Evolutionary conservation across 2,888 invertebrate genomes (phyloP).

Genomic region (Rapana venosa): DNA sequence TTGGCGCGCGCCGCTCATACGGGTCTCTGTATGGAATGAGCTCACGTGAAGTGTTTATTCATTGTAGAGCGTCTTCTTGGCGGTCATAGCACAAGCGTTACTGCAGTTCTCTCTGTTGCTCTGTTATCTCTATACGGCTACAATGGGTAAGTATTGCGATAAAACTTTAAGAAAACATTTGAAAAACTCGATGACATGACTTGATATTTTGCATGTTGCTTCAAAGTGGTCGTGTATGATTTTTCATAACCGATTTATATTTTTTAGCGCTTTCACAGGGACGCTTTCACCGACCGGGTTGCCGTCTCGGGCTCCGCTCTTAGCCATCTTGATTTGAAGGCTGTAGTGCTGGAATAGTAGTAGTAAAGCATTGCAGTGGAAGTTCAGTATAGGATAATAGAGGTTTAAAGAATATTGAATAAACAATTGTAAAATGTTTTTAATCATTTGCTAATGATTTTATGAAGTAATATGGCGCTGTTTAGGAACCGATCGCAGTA

Average conservation of each 20-base stretch:
- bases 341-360: constrained; percentile 9
- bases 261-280: constrained; percentile 42
- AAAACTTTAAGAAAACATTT: constrained; percentile 36
- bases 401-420: background rate
- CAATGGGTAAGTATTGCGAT: constrained; percentile 51
- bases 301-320: constrained; percentile 51
- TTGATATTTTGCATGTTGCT: constrained; percentile 37
- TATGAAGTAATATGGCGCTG: background rate
- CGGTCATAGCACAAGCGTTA: constrained; percentile 51
- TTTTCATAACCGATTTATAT: constrained; percentile 40
- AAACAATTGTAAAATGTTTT: constrained; percentile 8
- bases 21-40: constrained; percentile 51
- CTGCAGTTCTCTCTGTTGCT: constrained; percentile 41
- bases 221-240: constrained; percentile 21
- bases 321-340: constrained; percentile 54
- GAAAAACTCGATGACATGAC: constrained; percentile 28
- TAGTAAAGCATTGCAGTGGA: constrained; percentile 16
- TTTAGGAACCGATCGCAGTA: constrained; percentile 37
- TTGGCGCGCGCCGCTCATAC: constrained; percentile 55
- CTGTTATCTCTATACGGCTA: constrained; percentile 47
- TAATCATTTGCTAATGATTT: background rate
- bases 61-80: constrained; percentile 39
- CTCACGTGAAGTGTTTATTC: constrained; percentile 52
- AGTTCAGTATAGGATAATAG: background rate
- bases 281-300: constrained; percentile 41